Evolutionary conservation across 1,140 invertebrate species (phyloP).

Genomic region (Odontomachus brunneus): DNA sequence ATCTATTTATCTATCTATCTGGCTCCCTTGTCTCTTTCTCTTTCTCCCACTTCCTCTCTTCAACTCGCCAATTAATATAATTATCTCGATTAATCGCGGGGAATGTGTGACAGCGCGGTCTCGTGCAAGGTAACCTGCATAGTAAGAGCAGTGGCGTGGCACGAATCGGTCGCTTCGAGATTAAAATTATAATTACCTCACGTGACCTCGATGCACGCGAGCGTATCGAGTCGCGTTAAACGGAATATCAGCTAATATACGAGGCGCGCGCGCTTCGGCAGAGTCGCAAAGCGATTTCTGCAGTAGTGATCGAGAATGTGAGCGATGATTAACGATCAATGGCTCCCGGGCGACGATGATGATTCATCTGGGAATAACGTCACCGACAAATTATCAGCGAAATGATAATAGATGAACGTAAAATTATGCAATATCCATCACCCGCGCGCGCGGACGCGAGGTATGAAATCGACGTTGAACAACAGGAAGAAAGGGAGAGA

Average conservation of each 20-base stretch:
- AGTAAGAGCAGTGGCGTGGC: not conserved
- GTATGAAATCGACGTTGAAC: too few species aligned
- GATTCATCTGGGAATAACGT: not conserved
- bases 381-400: slow-evolving; percentile 9
- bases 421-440: slow-evolving; percentile 30
- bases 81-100: too few species aligned
- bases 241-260: not conserved
- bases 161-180: slow-evolving; percentile 25
- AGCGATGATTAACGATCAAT: not conserved
- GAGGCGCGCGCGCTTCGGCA: not conserved
- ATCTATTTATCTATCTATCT: too few species aligned
- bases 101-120: too few species aligned
- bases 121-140: too few species aligned
- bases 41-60: too few species aligned
- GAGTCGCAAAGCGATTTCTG: not conserved
- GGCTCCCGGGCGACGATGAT: slow-evolving; percentile 12
- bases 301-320: not conserved
- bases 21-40: not conserved
- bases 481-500: not conserved
- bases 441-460: not conserved
- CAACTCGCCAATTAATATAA: too few species aligned
- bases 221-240: slow-evolving; percentile 23
- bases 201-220: slow-evolving; percentile 24
- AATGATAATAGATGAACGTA: slow-evolving; percentile 22
- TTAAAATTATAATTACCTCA: slow-evolving; percentile 50